These are phyloP conservation scores for Heliconius ismenius DNA, from an alignment of 2,888 invertebrate genomes.

Conservation along the genomic window DNA sequence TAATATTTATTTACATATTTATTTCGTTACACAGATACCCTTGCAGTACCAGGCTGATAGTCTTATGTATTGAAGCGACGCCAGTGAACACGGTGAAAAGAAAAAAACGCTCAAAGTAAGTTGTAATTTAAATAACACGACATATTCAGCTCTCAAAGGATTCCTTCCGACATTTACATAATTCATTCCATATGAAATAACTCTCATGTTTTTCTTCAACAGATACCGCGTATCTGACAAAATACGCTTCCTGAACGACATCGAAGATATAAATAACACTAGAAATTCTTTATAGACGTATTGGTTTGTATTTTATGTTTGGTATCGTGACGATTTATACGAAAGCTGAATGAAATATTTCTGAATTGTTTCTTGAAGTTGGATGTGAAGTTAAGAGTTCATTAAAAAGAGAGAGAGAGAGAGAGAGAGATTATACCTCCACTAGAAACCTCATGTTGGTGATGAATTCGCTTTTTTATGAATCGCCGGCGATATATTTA, in stretches of 20 bases:
- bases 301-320: conserved; percentile 43
- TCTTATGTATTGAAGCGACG: conserved; percentile 94
- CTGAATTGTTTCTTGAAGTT: neutral
- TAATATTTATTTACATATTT: neutral
- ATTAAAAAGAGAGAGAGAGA: neutral
- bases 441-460: too few species aligned
- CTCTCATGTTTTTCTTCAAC: conserved; percentile 46
- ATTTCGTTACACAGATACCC: conserved; percentile 81
- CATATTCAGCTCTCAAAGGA: conserved; percentile 15
- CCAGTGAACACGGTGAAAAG: conserved; percentile 82
- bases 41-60: conserved; percentile 93
- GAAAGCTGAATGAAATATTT: neutral
- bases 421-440: neutral
- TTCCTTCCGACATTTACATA: conserved; percentile 18
- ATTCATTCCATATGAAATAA: conserved; percentile 43
- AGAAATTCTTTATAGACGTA: conserved; percentile 63
- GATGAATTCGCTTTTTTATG: neutral
- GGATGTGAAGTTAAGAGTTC: neutral
- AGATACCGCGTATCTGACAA: conserved; percentile 64
- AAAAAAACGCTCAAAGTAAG: conserved; percentile 81
- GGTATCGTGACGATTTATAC: neutral
- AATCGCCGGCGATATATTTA: conserved; percentile 13
- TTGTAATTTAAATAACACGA: conserved; percentile 39
- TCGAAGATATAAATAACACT: conserved; percentile 64
- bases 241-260: conserved; percentile 57